These are phyloP conservation scores for Muscicapa striata DNA, from an alignment of 2,797 vertebrate species.

Conservation along the genomic window DNA sequence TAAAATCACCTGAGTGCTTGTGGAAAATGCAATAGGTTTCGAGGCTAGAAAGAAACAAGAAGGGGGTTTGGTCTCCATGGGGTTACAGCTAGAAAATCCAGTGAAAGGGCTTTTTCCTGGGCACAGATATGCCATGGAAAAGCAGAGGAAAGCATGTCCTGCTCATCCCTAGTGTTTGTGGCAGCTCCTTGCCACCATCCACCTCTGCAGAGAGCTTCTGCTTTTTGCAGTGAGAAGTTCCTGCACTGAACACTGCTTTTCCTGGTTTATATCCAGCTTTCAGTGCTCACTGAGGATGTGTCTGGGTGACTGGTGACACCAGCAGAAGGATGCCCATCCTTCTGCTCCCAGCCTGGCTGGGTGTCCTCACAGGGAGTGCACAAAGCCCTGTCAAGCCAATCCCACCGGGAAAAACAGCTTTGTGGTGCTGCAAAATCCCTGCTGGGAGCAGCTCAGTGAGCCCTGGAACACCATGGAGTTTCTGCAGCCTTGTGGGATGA, in stretches of 20 bases:
- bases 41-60: neutral
- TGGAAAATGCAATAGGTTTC: neutral
- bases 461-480: neutral
- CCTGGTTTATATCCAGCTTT: neutral
- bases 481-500: rapidly evolving
- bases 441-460: neutral
- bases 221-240: neutral
- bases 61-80: neutral
- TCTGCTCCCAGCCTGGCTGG: neutral
- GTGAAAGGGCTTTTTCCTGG: rapidly evolving
- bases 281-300: rapidly evolving
- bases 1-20: neutral
- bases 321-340: rapidly evolving
- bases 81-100: neutral
- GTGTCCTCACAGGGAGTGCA: neutral
- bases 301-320: neutral
- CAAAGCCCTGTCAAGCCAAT: neutral
- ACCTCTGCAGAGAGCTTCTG: neutral
- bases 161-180: neutral
- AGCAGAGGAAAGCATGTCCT: neutral
- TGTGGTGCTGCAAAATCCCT: neutral
- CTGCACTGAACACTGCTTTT: rapidly evolving
- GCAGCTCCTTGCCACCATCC: neutral
- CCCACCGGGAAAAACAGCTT: rapidly evolving
- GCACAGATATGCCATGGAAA: neutral